phyloP scores from a whole-genome alignment of 2,113 vertebrate genomes.

The Elgaria multicarinata region DNA sequence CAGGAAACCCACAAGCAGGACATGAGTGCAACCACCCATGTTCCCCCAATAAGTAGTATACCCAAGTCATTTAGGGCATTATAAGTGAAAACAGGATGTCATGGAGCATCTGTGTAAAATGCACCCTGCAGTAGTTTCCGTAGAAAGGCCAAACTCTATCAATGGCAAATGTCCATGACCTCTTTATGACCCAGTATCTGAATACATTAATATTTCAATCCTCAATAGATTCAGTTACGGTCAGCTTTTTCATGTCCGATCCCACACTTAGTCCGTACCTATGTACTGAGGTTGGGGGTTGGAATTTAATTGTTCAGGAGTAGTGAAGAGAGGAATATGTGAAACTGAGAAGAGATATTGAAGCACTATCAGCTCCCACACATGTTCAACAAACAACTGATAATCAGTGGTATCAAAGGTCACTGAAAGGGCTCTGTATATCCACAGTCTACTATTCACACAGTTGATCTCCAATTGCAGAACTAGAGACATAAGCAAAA shows the following conservation, averaged over 20 bases:
- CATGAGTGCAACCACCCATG: too few species aligned
- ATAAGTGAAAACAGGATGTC: neutral
- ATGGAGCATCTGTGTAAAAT: neutral
- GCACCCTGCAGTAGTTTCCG: neutral
- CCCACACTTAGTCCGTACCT: neutral
- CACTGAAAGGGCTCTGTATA: neutral
- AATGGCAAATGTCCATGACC: neutral
- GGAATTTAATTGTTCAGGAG: neutral
- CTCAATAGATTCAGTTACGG: slow-evolving; percentile 8
- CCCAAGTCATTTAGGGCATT: neutral
- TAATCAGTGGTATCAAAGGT: neutral
- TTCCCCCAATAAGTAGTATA: too few species aligned
- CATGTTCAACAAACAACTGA: neutral
- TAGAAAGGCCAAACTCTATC: neutral
- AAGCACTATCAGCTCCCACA: neutral
- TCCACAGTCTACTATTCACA: neutral
- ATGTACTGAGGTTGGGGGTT: neutral
- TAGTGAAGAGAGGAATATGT: neutral
- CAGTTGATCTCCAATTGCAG: neutral
- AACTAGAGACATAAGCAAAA: neutral
- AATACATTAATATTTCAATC: slow-evolving; percentile 24
- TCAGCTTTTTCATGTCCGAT: neutral
- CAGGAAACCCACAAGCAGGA: too few species aligned
- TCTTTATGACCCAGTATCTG: neutral
- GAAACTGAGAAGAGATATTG: neutral